Evolutionary conservation across 2,888 invertebrate genomes (phyloP).

Genomic region (Drosophila prolongata): DNA sequence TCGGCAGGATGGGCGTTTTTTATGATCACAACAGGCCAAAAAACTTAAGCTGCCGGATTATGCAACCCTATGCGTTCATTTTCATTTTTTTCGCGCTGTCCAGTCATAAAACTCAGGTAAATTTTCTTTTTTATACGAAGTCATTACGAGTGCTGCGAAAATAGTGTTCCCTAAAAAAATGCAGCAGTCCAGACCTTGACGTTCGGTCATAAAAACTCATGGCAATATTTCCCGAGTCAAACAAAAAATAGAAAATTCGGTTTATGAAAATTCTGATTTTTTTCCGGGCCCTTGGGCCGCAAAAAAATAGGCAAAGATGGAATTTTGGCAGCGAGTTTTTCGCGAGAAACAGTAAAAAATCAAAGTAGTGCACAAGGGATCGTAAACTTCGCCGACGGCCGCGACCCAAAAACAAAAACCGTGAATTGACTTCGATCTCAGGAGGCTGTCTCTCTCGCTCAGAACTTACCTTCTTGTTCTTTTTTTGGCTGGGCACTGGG

Average conservation of each 20-base stretch:
- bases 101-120: conserved; percentile 58
- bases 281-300: conserved; percentile 5
- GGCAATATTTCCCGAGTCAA: conserved; percentile 40
- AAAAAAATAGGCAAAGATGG: conserved; percentile 46
- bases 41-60: conserved; percentile 74
- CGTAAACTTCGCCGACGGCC: conserved; percentile 70
- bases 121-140: conserved; percentile 61
- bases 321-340: conserved; percentile 49
- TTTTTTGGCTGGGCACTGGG: conserved; percentile 29
- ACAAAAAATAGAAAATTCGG: conserved; percentile 37
- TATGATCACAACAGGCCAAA: conserved; percentile 63
- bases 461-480: conserved; percentile 65
- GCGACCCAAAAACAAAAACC: conserved; percentile 39
- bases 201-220: conserved; percentile 64
- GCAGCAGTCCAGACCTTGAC: conserved; percentile 63
- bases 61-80: conserved; percentile 75
- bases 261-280: conserved; percentile 32
- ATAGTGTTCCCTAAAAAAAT: conserved; percentile 61
- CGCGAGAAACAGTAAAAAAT: conserved; percentile 75
- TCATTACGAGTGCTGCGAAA: conserved; percentile 56
- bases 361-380: conserved; percentile 74
- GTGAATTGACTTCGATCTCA: conserved; percentile 43
- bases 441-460: conserved; percentile 1
- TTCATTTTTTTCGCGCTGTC: conserved; percentile 38
- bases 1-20: conserved; percentile 51